Percentiles rank a stretch among this genome's conserved stretches.
Conservation (phyloP, 53 echinoderm and acorn worm species). For the Crossaster papposus region DNA sequence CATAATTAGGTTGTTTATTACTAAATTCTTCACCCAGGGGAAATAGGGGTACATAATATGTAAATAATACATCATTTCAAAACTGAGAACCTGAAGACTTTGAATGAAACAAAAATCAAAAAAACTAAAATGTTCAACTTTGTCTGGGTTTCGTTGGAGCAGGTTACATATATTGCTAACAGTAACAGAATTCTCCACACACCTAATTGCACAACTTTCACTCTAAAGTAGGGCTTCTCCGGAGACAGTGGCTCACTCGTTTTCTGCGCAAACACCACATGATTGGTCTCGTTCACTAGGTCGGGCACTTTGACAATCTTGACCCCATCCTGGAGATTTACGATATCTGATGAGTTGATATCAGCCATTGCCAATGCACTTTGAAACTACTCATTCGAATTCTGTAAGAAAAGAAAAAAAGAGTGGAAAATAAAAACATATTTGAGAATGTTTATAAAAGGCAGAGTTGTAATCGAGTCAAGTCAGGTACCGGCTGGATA, state of each 20-base stretch:
- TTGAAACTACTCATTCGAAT: not conserved
- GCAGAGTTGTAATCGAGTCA: too few species aligned
- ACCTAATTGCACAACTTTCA: slow-evolving; percentile 88
- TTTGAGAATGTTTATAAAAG: too few species aligned
- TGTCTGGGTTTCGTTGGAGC: too few species aligned
- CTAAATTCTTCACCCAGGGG: too few species aligned
- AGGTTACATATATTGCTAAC: too few species aligned
- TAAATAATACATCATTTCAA: too few species aligned
- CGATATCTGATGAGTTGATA: slow-evolving; percentile 30
- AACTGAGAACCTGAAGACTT: too few species aligned
- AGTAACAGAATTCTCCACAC: not conserved
- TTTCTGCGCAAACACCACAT: slow-evolving; percentile 79
- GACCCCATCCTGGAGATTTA: slow-evolving; percentile 56
- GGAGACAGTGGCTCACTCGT: slow-evolving; percentile 56
- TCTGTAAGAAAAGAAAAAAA: not conserved
- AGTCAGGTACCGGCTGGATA: too few species aligned
- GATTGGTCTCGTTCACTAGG: slow-evolving; percentile 61
- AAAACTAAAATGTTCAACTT: too few species aligned
- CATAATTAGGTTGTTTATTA: not conserved
- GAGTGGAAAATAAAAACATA: too few species aligned
- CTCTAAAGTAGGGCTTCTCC: slow-evolving; percentile 80
- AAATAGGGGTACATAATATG: too few species aligned
- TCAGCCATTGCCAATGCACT: not conserved
- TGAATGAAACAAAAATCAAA: too few species aligned
- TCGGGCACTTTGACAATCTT: slow-evolving; percentile 78